Conservation (phyloP, 64 coral and sea anemone species). For the Montipora capricornis region DNA sequence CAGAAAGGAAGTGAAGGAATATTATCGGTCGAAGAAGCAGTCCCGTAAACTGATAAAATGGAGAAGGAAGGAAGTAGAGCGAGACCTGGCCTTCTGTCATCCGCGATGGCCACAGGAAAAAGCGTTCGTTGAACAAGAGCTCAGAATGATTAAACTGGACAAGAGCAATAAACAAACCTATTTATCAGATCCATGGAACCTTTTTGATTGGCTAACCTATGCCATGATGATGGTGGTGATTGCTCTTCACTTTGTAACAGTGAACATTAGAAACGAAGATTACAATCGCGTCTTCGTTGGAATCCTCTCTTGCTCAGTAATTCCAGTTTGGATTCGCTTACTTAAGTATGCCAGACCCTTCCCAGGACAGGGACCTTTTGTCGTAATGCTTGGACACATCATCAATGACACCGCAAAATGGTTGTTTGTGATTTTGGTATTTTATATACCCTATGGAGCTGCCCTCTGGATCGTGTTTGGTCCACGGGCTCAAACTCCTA, state of each 20-base stretch:
- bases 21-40: conserved; percentile 59
- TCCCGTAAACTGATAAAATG: conserved; percentile 59
- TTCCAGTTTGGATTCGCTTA: conserved; percentile 82
- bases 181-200: conserved; percentile 84
- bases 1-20: conserved; percentile 75
- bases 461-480: conserved; percentile 92
- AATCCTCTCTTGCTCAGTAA: conserved; percentile 70
- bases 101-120: conserved; percentile 83
- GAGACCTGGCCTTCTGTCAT: conserved; percentile 78
- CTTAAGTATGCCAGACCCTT: conserved; percentile 90
- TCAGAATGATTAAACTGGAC: conserved; percentile 49
- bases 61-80: conserved; percentile 53
- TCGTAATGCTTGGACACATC: conserved; percentile 86
- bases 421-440: conserved; percentile 75
- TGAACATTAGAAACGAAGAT: conserved; percentile 30
- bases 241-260: conserved; percentile 60
- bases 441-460: conserved; percentile 87
- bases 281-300: conserved; percentile 74
- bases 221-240: conserved; percentile 68
- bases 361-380: conserved; percentile 78
- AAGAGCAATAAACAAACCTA: conserved; percentile 37
- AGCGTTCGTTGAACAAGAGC: conserved; percentile 68
- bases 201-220: conserved; percentile 73
- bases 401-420: conserved; percentile 76
- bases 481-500: conserved; percentile 29